Percentiles rank a stretch among this genome's conserved stretches.
phyloP scores from a whole-genome alignment of 2,888 invertebrate species.

The Adelphocoris suturalis region DNA sequence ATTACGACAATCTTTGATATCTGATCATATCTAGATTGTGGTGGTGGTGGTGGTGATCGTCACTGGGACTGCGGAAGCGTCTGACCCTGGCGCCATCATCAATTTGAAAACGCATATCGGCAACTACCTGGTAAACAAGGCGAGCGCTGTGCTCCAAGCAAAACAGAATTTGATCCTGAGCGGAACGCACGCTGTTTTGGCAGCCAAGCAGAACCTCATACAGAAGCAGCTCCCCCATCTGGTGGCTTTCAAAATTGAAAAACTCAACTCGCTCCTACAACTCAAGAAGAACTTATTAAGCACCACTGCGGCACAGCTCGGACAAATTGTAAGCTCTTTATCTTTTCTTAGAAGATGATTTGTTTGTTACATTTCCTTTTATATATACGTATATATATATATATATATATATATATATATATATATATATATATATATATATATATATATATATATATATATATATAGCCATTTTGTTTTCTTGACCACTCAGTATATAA shows the following conservation, averaged over 20 bases:
- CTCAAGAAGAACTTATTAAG: constrained; percentile 55
- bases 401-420: no score
- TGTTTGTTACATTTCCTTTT: no score
- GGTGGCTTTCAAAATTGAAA: constrained; percentile 30
- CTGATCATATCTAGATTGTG: no score
- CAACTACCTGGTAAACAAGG: constrained; percentile 32
- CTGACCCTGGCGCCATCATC: constrained; percentile 7
- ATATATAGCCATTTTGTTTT: no score
- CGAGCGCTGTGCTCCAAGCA: constrained; percentile 14
- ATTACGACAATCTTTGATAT: no score
- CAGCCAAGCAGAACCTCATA: constrained; percentile 43
- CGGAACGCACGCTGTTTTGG: constrained; percentile 36
- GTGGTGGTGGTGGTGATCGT: background rate
- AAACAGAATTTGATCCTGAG: constrained; percentile 48
- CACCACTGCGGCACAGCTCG: constrained; percentile 21
- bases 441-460: no score
- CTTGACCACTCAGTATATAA: no score
- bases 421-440: no score
- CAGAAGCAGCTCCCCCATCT: constrained; percentile 44
- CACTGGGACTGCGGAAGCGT: background rate
- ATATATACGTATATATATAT: no score
- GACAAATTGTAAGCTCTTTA: constrained; percentile 37
- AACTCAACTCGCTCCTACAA: constrained; percentile 44
- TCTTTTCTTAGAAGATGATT: no score
- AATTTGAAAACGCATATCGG: constrained; percentile 42